A percentile compares a stretch with the other conserved stretches of the same genome.
Evolutionary conservation across 1,140 invertebrate species (phyloP).

Genomic region (Solenopsis fugax): DNA sequence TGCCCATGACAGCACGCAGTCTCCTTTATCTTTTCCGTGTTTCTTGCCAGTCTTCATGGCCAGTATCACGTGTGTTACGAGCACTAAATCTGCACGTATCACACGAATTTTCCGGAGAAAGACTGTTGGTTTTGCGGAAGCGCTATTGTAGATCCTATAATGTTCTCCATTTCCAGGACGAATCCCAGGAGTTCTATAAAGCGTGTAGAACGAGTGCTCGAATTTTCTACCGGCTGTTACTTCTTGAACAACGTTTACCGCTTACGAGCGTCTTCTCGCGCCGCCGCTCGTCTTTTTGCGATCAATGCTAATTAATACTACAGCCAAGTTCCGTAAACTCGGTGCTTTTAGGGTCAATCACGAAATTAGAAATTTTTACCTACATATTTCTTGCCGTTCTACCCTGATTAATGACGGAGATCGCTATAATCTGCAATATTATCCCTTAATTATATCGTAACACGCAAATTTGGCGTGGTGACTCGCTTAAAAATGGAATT

Average conservation of each 20-base stretch:
- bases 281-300: background rate
- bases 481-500: conserved; percentile 2
- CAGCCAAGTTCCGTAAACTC: background rate
- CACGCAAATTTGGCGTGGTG: conserved; percentile 27
- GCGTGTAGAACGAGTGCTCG: conserved; percentile 23
- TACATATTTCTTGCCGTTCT: background rate
- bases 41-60: conserved; percentile 15
- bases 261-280: background rate
- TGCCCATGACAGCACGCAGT: conserved; percentile 29
- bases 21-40: conserved; percentile 37
- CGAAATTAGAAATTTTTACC: conserved; percentile 3
- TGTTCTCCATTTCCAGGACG: conserved; percentile 30
- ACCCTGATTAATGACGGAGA: background rate
- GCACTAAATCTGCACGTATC: conserved; percentile 51
- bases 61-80: conserved; percentile 35
- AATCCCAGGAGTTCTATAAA: conserved; percentile 65
- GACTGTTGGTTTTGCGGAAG: conserved; percentile 38
- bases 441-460: conserved; percentile 21
- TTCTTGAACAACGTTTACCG: background rate
- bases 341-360: background rate
- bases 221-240: conserved; percentile 42
- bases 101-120: conserved; percentile 58
- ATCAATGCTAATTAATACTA: conserved; percentile 19
- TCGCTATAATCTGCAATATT: background rate
- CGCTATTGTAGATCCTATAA: background rate